Percentiles rank a stretch among this genome's conserved stretches.
These are phyloP conservation scores for Vulpes ferrilata DNA, from an alignment of 2,113 vertebrate genomes.

Conservation along the genomic window DNA sequence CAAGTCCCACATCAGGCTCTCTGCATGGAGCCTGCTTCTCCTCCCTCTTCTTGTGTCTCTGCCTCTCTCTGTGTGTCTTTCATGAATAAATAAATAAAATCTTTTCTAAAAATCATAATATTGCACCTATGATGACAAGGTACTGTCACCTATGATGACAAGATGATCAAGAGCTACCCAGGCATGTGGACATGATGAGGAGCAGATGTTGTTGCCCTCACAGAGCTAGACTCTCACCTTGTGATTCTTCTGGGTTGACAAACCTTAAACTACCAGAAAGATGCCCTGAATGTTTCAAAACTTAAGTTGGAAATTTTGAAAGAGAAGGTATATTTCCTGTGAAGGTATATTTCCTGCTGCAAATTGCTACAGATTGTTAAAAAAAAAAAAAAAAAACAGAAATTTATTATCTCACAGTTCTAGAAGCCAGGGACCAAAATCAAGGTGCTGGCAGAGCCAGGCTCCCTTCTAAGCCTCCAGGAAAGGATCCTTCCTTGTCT, in stretches of 20 bases:
- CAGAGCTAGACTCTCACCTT: neutral
- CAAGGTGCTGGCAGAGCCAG: neutral
- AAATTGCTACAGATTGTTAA: neutral
- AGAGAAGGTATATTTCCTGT: neutral
- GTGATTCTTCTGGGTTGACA: neutral
- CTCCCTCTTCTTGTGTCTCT: too few species aligned
- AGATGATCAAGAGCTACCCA: neutral
- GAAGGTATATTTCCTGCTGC: neutral
- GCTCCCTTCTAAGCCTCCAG: neutral
- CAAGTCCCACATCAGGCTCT: too few species aligned
- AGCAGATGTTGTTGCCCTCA: neutral
- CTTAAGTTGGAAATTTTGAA: neutral
- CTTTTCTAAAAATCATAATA: neutral
- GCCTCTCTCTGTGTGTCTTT: too few species aligned
- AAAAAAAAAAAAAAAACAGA: neutral
- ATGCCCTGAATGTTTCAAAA: neutral
- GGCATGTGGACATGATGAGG: neutral
- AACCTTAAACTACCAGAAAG: neutral
- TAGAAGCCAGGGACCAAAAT: neutral
- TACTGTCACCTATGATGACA: neutral
- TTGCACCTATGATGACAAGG: neutral
- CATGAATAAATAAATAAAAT: too few species aligned
- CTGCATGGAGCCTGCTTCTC: too few species aligned
- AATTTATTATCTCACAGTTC: neutral
- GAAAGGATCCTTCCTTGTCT: neutral